Evolutionary conservation across 2,888 invertebrate genomes (phyloP), one percentile per base, ranked within the genome.

Genomic region (Pecten maximus): DNA sequence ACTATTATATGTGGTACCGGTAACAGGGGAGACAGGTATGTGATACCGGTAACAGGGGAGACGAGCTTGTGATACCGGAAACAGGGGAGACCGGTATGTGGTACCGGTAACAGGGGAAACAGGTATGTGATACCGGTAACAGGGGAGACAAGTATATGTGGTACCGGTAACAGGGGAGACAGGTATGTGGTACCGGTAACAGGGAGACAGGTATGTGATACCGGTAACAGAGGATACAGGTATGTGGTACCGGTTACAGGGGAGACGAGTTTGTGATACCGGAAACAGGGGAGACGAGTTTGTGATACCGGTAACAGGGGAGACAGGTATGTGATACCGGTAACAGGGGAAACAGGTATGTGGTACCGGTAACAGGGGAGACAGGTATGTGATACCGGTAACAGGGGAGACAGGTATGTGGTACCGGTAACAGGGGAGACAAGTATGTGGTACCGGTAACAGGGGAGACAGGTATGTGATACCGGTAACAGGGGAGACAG

Each of bases 401-500:
- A 54, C 23, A 44, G 44, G 44, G 12, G 44, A 12, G 44, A 44
- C 12, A 12, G 44, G 12, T 8, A 12, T 44, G 44, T 4, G 44
- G 12, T 4, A 44, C 12, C 4, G 4, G 12, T 44, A 8, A 44
- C 44, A 44, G 44, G 44, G 12, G 44, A 12, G 44, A 44, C 12
- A 12, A 12, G 12, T 8, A n/a, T n/a, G n/a, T n/a, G n/a, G n/a
- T n/a, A n/a, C 15, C 95, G 96, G 96, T 91, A 95, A 0, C 95
- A 95, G 90, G 94, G 94, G 40, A 90, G 95, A 90, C 95, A 95
- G 94, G 23, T 54, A n/a, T 54, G n/a, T 54, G 19, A 95, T 95
- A 91, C 15, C 95, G 95, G 96, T 91, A 95, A 2, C 95, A 95
- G 90, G 94, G 94, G 48, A 89, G 96, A 90, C 96, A 95, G 94